Percentiles rank a stretch among this genome's conserved stretches.
These are phyloP conservation scores for Lissocephala sabroskyi DNA, from an alignment of 2,888 invertebrate species.

Conservation along the genomic window DNA sequence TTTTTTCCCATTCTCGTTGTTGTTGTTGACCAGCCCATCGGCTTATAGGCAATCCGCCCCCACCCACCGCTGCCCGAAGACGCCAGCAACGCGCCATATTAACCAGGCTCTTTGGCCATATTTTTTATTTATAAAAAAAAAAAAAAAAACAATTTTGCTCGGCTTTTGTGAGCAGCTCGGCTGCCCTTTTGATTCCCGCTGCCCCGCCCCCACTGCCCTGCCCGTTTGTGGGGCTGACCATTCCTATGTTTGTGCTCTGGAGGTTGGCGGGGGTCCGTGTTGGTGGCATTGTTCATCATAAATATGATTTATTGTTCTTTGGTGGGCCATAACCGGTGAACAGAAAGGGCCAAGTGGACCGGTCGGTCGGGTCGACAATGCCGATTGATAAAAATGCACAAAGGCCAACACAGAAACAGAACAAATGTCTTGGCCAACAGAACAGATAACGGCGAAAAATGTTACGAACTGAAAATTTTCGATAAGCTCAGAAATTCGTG, in stretches of 20 bases:
- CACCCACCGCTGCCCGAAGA: too few relatives aligned
- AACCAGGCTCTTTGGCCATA: conserved; percentile 45
- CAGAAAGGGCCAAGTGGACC: too few relatives aligned
- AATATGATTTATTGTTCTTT: conserved; percentile 49
- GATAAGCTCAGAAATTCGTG: background rate
- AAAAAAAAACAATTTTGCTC: background rate
- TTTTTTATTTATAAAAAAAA: background rate
- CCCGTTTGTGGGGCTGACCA: background rate
- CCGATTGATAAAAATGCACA: too few relatives aligned
- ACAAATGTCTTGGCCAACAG: too few relatives aligned
- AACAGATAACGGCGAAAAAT: too few relatives aligned
- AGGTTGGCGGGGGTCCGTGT: background rate
- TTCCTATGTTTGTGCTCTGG: background rate
- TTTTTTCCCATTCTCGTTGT: conserved; percentile 12
- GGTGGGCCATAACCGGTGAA: too few relatives aligned
- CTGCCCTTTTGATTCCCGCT: background rate
- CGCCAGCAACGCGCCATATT: conserved; percentile 55
- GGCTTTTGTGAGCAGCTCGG: background rate
- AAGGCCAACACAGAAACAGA: too few relatives aligned
- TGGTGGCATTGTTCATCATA: conserved; percentile 22
- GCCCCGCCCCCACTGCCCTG: background rate
- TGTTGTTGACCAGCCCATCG: conserved; percentile 17
- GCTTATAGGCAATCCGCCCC: conserved; percentile 48
- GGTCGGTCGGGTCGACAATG: too few relatives aligned
- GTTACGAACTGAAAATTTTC: too few relatives aligned